Conservation (phyloP, 2,888 invertebrate species). For the Caenorhabditis sulstoni region DNA sequence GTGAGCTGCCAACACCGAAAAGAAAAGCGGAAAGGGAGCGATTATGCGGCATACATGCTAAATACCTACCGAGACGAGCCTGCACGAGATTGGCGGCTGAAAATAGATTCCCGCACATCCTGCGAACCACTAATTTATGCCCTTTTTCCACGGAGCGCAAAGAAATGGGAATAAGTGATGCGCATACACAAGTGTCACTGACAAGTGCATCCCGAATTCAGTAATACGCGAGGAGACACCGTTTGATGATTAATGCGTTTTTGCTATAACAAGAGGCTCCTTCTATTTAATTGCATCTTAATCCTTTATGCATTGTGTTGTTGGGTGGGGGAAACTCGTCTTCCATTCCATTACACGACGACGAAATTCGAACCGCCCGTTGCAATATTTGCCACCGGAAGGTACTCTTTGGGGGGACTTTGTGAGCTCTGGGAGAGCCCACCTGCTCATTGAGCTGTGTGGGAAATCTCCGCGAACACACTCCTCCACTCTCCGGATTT, state of each 20-base stretch:
- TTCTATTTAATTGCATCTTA: conserved; percentile 17
- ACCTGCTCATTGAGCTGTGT: conserved; percentile 19
- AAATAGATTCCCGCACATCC: conserved; percentile 3
- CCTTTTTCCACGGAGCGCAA: not conserved
- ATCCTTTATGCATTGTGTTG: too few relatives aligned
- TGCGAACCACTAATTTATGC: conserved; percentile 16
- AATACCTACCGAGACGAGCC: conserved; percentile 45
- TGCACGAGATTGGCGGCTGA: conserved; percentile 45
- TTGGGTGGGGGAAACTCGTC: not conserved
- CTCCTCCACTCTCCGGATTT: too few relatives aligned
- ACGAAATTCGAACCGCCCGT: conserved; percentile 1
- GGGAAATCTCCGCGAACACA: too few relatives aligned
- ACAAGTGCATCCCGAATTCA: conserved; percentile 11
- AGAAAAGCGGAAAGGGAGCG: not conserved
- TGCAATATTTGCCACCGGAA: conserved; percentile 11
- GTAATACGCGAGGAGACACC: not conserved
- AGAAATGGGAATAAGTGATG: conserved; percentile 6
- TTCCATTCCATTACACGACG: not conserved
- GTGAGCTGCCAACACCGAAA: not conserved
- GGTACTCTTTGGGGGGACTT: too few relatives aligned
- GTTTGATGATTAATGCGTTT: conserved; percentile 17
- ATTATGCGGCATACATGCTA: not conserved
- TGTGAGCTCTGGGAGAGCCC: not conserved
- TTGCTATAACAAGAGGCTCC: too few relatives aligned
- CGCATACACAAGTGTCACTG: conserved; percentile 17